Conservation (phyloP, 2,888 invertebrate genomes). For the Yponomeuta evonymella region DNA sequence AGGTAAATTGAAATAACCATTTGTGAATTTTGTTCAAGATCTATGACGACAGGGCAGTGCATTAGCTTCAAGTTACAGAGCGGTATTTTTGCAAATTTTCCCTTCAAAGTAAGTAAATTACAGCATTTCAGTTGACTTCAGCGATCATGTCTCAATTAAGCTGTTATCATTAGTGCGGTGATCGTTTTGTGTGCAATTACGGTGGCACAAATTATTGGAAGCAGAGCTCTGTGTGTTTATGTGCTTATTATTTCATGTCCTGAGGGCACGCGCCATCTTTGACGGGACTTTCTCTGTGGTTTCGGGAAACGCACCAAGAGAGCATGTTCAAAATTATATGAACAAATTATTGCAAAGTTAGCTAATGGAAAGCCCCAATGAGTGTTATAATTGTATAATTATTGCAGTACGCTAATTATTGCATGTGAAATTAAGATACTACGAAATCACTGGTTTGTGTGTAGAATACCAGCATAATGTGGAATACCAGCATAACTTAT, state of each 20-base stretch:
- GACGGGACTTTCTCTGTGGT: constrained; percentile 34
- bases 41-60: no score
- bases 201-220: constrained; percentile 51
- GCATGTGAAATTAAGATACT: no score
- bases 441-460: no score
- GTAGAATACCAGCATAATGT: no score
- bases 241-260: constrained; percentile 61
- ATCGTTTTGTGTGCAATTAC: constrained; percentile 58
- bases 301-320: neutral
- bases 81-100: neutral
- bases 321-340: neutral
- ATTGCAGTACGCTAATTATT: neutral
- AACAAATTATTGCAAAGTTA: neutral
- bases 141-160: constrained; percentile 1
- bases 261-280: constrained; percentile 52
- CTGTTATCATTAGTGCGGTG: constrained; percentile 47
- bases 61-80: neutral
- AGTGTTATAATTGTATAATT: neutral
- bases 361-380: neutral
- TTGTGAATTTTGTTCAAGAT: no score
- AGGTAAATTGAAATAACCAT: no score
- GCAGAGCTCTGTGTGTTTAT: constrained; percentile 55
- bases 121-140: neutral
- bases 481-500: no score
- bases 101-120: constrained; percentile 8